Base-by-base conservation (phyloP, 2,113 vertebrate genomes). In the Tympanuchus pallidicinctus region DNA sequence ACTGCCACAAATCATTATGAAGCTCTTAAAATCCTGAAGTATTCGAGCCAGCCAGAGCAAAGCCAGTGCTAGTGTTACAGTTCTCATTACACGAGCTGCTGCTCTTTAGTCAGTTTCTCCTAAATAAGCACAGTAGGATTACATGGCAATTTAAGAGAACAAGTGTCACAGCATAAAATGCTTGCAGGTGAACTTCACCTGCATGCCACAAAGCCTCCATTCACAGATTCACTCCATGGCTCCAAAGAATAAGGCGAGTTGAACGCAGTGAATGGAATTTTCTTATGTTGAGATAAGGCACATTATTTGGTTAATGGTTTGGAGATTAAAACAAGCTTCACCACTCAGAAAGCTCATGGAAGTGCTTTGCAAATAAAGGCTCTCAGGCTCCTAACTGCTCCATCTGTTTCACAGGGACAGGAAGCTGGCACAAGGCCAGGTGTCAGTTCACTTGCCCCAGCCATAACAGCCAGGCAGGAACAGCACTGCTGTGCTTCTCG, bases 161-260 rank as follows among this genome's bases (percentile, higher is more conserved):
- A 88, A 86, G 27, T 5, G 15, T 11, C 79, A 21, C 22, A 30
- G 64, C 79, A 86, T 64, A 90, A 73, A 92, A 86, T 57, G 45
- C 27, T 48, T 59, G 56, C 84, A 92, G 78, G 81, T 89, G 75
- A 95, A 76, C 89, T 88, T 77, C 66, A 78, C 47, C 79, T 25
- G 13, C 2, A 13, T 42, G 32, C 50, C 72, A 91, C 87, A 97
- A 91, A 94, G 89, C 79, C 82, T 75, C 64, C 43, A 57, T 75
- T 92, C 85, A 92, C 50, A 82, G 47, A 69, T 69, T 57, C 25
- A 47, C 52, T 71, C 45, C 63, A 43, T 71, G 25, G 34, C n/a
- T 86, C 61, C 61, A 83, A 65, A 82, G 56, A 47, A 7, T 57
- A 74, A 85, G 67, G 40, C 25, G 54, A 79, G 48, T 3, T 43